phyloP scores from a whole-genome alignment of 2,113 vertebrate species.

The Tinamus guttatus region DNA sequence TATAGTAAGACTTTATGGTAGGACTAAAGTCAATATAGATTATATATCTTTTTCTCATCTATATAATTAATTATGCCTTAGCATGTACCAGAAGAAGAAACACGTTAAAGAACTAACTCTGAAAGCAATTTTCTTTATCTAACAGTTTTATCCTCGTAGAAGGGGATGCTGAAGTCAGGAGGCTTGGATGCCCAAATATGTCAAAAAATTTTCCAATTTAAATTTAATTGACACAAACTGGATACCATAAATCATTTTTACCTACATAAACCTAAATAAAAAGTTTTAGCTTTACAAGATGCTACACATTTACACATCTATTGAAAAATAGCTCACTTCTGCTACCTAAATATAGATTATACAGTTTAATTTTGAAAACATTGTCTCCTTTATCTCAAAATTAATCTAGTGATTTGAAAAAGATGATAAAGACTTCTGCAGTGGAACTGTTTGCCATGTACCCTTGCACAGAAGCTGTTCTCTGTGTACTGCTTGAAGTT shows the following conservation, averaged over 20 bases:
- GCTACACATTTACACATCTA: neutral
- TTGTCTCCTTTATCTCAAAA: neutral
- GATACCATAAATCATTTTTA: neutral
- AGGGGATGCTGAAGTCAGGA: neutral
- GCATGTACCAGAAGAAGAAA: neutral
- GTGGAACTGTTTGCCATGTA: neutral
- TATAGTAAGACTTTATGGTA: neutral
- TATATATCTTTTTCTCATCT: neutral
- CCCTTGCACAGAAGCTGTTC: neutral
- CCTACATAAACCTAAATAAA: neutral
- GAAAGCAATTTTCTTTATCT: neutral
- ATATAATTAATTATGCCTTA: neutral
- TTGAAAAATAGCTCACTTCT: neutral
- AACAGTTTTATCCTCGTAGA: neutral
- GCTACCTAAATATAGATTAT: neutral
- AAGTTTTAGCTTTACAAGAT: neutral
- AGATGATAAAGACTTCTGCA: neutral
- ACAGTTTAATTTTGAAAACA: neutral
- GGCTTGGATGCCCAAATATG: neutral
- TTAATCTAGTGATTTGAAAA: neutral
- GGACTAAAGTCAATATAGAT: neutral
- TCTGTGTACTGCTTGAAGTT: neutral
- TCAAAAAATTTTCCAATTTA: neutral
- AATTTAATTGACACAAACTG: neutral
- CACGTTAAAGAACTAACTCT: neutral